Percentiles rank a stretch among this genome's conserved stretches.
phyloP scores from a whole-genome alignment of 2,888 invertebrate genomes.

The Harpalus rubripes region DNA sequence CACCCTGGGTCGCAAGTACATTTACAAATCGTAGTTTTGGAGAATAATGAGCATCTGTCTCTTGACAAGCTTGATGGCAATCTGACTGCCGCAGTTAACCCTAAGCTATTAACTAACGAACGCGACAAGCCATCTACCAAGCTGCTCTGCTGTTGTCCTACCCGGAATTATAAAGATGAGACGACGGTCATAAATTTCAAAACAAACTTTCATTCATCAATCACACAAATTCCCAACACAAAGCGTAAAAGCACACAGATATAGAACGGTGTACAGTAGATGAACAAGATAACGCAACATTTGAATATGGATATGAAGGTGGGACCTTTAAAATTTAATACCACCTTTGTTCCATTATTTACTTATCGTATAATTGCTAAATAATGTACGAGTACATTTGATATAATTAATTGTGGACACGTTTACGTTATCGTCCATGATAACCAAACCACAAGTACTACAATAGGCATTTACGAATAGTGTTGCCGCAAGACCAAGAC shows the following conservation, averaged over 20 bases:
- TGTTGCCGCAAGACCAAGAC: too few relatives aligned
- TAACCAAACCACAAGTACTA: too few relatives aligned
- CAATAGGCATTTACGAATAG: too few relatives aligned
- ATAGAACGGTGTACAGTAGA: background rate
- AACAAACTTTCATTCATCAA: constrained; percentile 65
- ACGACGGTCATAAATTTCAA: constrained; percentile 49
- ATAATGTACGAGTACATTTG: too few relatives aligned
- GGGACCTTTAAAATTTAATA: background rate
- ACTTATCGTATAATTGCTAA: too few relatives aligned
- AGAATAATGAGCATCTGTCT: constrained; percentile 35
- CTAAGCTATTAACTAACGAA: constrained; percentile 56
- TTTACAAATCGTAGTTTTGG: constrained; percentile 42
- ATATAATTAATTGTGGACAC: too few relatives aligned
- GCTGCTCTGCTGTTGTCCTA: background rate
- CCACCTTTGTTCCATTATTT: background rate
- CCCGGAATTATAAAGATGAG: constrained; percentile 64
- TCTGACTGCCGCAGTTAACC: constrained; percentile 44
- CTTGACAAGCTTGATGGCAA: constrained; percentile 45
- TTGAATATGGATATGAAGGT: background rate
- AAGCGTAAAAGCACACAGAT: constrained; percentile 1
- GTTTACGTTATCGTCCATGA: too few relatives aligned
- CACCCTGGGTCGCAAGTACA: constrained; percentile 5
- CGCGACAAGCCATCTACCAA: constrained; percentile 48
- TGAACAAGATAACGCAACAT: background rate
- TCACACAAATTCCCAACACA: constrained; percentile 51